A percentile compares a stretch with the other conserved stretches of the same genome.
Evolutionary conservation across 2,113 vertebrate species (phyloP).

Genomic region (Caracal caracal): DNA sequence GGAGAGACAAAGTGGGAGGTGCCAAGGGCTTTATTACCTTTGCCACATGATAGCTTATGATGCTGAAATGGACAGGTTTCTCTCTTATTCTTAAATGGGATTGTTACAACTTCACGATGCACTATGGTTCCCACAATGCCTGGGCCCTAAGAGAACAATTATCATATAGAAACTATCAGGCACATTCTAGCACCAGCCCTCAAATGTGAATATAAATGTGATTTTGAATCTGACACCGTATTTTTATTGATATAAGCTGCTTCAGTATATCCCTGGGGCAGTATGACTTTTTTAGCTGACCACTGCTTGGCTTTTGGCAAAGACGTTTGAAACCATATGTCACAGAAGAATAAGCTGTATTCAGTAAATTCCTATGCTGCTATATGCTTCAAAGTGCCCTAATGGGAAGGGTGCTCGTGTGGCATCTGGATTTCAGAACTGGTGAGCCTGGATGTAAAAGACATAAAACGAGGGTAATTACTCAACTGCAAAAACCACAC

Average conservation of each 20-base stretch:
- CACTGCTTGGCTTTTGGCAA: not conserved
- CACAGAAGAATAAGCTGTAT: not conserved
- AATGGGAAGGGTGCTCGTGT: not conserved
- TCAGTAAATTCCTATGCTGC: not conserved
- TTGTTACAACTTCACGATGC: not conserved
- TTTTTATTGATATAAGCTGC: not conserved
- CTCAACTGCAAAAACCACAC: not conserved
- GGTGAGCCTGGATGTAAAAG: not conserved
- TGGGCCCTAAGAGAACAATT: not conserved
- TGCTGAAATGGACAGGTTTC: not conserved
- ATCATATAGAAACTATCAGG: not conserved
- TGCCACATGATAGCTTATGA: not conserved
- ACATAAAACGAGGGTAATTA: not conserved
- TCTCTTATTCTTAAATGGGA: not conserved
- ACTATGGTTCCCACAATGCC: not conserved
- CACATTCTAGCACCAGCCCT: not conserved
- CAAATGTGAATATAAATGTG: not conserved
- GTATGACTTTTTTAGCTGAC: not conserved
- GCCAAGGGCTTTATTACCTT: not conserved
- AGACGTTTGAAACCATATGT: not conserved
- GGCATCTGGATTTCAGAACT: slow-evolving; percentile 1
- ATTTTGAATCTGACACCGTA: not conserved
- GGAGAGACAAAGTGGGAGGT: slow-evolving; percentile 38
- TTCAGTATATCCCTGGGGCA: not conserved
- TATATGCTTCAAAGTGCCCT: not conserved